Evolutionary conservation across 2,888 invertebrate species (phyloP), one percentile per base, ranked within the genome.

Genomic region (Platycnemis pennipes): DNA sequence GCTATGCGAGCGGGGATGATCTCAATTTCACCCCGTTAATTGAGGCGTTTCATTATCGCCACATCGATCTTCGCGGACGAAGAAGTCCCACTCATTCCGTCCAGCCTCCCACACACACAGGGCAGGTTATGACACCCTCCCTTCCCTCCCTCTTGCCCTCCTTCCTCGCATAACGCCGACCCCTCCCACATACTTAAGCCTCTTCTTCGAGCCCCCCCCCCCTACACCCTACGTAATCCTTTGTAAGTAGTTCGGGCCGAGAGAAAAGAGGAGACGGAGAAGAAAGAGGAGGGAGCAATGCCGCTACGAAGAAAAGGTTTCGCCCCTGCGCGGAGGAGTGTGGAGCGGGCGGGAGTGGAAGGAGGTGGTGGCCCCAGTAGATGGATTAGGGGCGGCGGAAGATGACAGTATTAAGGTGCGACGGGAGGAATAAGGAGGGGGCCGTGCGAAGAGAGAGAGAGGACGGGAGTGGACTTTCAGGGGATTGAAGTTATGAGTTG

Each of bases 211-310:
- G 2, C 19, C 53, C 63, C 77, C 77, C 91, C 8, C 42, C n/a
- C n/a, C n/a, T n/a, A n/a, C n/a, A n/a, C n/a, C n/a, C n/a, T n/a
- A n/a, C 91, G 53, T 91, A 91, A 91, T 91, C 91, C 91, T 91
- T 91, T 91, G 91, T 91, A 91, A 91, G 91, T 91, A 91, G 91
- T 91, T 91, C 91, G 56, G 89, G 89, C 56, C 89, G 63, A 91
- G 91, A 91, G 63, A 91, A 86, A 44, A 86, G 19, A 22, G n/a
- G 42, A 89, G 89, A 3, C 26, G 89, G 4, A 89, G 56, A 91
- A 91, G 91, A 91, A 91, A 91, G 91, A 37, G 44, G 63, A 7
- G 46, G 87, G 45, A 26, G 87, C 44, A 7, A 3, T n/a, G 77
- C 13, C 77, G 77, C 49, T 49, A n/a, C 37, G 77, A 77, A 77